phyloP scores from a whole-genome alignment of 2,113 vertebrate genomes.

The Peromyscus polionotus region DNA sequence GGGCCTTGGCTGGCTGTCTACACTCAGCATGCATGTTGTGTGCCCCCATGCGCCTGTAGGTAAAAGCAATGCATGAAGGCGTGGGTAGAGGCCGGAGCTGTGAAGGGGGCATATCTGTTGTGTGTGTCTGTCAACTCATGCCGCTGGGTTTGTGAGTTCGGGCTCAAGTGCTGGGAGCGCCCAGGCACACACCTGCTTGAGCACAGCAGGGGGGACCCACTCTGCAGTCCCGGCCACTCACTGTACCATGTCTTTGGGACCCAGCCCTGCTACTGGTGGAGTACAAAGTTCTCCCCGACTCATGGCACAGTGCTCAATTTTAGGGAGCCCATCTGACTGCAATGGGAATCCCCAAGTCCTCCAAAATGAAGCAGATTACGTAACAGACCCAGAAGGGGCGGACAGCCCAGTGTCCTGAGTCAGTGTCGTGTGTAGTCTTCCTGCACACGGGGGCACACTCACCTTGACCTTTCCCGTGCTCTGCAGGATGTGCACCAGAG shows the following conservation, averaged over 20 bases:
- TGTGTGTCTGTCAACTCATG: not conserved
- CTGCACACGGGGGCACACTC: not conserved
- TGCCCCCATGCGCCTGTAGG: no score
- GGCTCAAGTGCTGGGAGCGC: not conserved
- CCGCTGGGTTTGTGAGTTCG: no score
- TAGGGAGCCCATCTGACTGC: not conserved
- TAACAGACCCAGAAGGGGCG: rapidly evolving
- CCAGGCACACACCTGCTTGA: not conserved
- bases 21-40: not conserved
- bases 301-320: not conserved
- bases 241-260: rapidly evolving
- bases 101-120: not conserved
- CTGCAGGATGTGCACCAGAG: constrained; percentile 98
- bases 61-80: not conserved
- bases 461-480: constrained; percentile 99
- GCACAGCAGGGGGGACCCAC: not conserved
- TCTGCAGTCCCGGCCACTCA: not conserved
- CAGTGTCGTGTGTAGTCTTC: not conserved
- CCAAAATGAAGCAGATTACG: not conserved
- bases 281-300: not conserved
- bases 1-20: not conserved
- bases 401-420: rapidly evolving
- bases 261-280: not conserved
- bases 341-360: not conserved
- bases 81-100: not conserved